These are phyloP conservation scores for Cantharis flavilabris DNA, from an alignment of 2,888 invertebrate species.

Conservation along the genomic window DNA sequence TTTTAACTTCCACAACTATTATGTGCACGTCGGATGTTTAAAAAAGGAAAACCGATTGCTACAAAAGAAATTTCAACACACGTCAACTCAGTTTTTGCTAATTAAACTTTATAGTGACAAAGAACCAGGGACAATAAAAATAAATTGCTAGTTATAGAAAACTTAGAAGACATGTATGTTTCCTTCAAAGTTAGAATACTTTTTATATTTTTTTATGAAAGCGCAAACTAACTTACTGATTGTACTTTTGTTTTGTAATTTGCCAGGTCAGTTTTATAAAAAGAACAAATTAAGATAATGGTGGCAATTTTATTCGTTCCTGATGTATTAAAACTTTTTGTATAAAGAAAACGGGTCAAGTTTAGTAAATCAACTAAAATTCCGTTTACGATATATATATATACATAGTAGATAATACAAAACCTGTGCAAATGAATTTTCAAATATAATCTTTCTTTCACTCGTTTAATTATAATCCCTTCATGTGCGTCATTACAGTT, in stretches of 20 bases:
- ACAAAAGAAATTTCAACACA: background rate
- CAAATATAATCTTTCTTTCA: too few relatives aligned
- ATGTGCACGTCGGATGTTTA: background rate
- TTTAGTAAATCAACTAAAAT: background rate
- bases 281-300: background rate
- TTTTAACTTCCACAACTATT: background rate
- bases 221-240: background rate
- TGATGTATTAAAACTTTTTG: background rate
- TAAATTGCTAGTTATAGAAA: conserved; percentile 1
- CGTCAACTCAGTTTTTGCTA: conserved; percentile 3
- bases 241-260: background rate
- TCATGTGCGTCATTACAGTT: background rate
- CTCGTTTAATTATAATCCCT: background rate
- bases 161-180: background rate
- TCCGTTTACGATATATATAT: background rate
- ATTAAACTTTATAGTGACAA: background rate
- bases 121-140: conserved; percentile 1
- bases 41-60: background rate
- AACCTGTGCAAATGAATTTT: background rate
- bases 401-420: too few relatives aligned
- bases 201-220: background rate
- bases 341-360: too few relatives aligned
- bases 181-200: background rate
- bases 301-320: background rate
- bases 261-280: background rate